A percentile compares a stretch with the other conserved stretches of the same genome.
These are phyloP conservation scores for Morbakka virulenta DNA, from an alignment of 30 jellyfish, hydroid and myxozoan genomes.

Conservation along the genomic window DNA sequence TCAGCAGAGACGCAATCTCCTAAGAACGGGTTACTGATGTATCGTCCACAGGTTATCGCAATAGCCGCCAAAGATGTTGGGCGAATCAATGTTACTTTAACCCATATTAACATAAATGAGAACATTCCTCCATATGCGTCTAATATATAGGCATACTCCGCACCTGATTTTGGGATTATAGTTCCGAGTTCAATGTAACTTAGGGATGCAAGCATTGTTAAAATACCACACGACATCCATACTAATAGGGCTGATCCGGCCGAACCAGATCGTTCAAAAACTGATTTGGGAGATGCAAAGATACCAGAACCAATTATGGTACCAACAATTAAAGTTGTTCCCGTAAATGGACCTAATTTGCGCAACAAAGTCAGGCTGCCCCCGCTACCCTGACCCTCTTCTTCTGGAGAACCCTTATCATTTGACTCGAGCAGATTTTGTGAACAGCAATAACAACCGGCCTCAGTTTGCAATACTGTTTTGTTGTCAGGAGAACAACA, in stretches of 20 bases:
- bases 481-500: neutral
- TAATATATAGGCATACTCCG: conserved; percentile 59
- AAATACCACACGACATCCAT: conserved; percentile 84
- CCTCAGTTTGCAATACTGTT: neutral
- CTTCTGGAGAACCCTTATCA: neutral
- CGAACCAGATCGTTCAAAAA: conserved; percentile 48
- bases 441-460: neutral
- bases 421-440: neutral
- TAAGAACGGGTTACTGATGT: conserved; percentile 50
- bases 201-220: conserved; percentile 71
- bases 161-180: conserved; percentile 74
- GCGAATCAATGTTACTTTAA: conserved; percentile 31
- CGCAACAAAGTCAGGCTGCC: neutral
- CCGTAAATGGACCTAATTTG: neutral
- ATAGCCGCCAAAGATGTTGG: conserved; percentile 77
- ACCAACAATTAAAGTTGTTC: conserved; percentile 54
- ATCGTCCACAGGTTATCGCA: conserved; percentile 78
- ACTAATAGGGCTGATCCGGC: conserved; percentile 74
- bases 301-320: conserved; percentile 88
- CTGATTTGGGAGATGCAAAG: conserved; percentile 86
- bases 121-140: conserved; percentile 73
- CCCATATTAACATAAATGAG: conserved; percentile 64
- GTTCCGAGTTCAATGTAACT: conserved; percentile 85
- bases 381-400: too few species aligned
- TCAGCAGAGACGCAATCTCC: conserved; percentile 55